These are phyloP conservation scores for Lucilia cuprina DNA, from an alignment of 1,140 invertebrate species.

Conservation along the genomic window DNA sequence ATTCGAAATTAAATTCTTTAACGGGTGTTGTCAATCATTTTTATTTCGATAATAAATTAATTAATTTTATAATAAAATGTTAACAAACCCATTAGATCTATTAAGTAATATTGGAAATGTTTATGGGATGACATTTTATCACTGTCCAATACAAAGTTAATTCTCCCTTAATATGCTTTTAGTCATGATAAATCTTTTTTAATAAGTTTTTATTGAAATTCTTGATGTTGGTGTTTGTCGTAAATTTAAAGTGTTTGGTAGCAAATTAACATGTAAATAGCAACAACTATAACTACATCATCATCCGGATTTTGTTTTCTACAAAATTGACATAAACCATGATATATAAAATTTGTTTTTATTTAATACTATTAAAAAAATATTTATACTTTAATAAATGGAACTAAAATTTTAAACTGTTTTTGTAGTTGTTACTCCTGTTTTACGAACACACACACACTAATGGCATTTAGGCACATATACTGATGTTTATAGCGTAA, in stretches of 20 bases:
- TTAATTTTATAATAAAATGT: too few species aligned
- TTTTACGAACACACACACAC: background rate
- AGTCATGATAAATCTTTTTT: conserved; percentile 19
- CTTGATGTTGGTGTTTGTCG: background rate
- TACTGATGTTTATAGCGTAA: background rate
- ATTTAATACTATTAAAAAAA: background rate
- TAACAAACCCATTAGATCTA: too few species aligned
- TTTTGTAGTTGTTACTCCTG: background rate
- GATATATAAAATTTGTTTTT: background rate
- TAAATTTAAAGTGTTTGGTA: conserved; percentile 23
- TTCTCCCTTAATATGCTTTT: too few species aligned
- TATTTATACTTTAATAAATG: background rate
- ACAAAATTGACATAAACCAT: conserved; percentile 19
- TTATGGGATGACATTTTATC: too few species aligned
- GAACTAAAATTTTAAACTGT: background rate
- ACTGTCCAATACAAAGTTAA: too few species aligned
- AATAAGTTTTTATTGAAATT: conserved; percentile 16
- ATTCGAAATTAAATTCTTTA: too few species aligned
- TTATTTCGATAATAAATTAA: too few species aligned
- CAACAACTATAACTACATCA: background rate
- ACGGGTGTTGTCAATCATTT: too few species aligned
- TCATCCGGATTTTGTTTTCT: background rate
- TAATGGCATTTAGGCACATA: background rate
- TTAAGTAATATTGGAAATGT: too few species aligned
- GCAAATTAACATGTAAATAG: conserved; percentile 16